Evolutionary conservation across 2,113 vertebrate species (phyloP).

Genomic region (Mastomys natalensis): DNA sequence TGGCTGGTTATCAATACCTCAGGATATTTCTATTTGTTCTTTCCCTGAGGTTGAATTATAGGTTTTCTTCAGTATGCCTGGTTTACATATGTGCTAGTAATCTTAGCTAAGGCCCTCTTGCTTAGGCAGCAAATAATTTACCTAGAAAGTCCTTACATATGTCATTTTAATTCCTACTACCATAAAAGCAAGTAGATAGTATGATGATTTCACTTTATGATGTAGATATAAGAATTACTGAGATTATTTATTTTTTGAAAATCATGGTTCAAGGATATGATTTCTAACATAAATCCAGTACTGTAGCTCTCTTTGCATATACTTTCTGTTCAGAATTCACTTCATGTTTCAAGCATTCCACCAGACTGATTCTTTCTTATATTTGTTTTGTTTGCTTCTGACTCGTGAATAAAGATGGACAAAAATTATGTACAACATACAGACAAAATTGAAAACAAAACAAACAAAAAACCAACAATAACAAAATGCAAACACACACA

Average conservation of each 20-base stretch:
- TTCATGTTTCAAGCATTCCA: neutral
- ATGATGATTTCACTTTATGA: neutral
- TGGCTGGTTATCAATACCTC: neutral
- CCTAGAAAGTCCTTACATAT: neutral
- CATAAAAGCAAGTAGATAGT: neutral
- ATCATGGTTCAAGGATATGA: neutral
- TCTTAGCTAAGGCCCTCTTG: neutral
- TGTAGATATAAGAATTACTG: neutral
- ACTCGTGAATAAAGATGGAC: neutral
- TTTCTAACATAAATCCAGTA: neutral
- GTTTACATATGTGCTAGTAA: neutral
- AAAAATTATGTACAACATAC: neutral
- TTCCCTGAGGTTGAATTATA: neutral
- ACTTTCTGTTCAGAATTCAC: neutral
- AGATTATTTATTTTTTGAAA: slow-evolving; percentile 30
- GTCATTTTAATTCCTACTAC: neutral
- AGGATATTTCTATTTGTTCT: neutral
- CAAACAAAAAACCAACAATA: neutral
- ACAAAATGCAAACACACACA: neutral
- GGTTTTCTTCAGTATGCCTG: too few species aligned
- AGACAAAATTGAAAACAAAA: neutral
- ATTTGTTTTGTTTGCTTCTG: neutral
- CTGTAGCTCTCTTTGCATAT: neutral
- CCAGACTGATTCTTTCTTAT: neutral
- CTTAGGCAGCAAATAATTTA: too few species aligned